Base-by-base conservation (phyloP, 2,888 invertebrate genomes). In the Morpho deidamia region DNA sequence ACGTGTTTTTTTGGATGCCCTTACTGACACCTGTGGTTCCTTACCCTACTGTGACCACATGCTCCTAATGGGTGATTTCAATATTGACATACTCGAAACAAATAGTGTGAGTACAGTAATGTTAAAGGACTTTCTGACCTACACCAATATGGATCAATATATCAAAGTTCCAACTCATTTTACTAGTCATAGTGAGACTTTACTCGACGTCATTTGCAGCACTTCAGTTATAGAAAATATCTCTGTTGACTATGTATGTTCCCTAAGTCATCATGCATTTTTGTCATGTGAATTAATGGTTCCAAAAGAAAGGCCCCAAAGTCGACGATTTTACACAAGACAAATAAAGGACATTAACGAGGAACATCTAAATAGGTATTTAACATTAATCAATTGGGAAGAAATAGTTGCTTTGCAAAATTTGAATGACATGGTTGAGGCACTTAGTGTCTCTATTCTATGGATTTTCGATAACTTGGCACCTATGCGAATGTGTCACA, bases 151-250 rank as follows among this genome's bases (percentile, higher is more conserved):
- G 7, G 8, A 1, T 7, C 45, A 55, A 11, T 8, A 12, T 9
- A 11, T 47, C 11, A 37, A 35, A 11, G 23, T 14, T 7, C 52
- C 58, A 0, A 58, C 58, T 8, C 58, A 58, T 14, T 55, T 55
- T 11, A 55, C 52, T 1, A 34, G 23, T 10, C 45, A 50, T 11
- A 47, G 50, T 5, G 41, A 11, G 3, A 55, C 58, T 10, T 7
- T 58, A 4, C 45, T 58, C 7, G 52, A 58, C 34, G 8, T 58
- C 1, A 34, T 55, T 4, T 55, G 55, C 12, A 50, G 49, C 0
- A 39, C 54, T 12, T 7, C 11, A 8, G 8, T 7, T 40, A 40
- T 40, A 9, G 7, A n/a, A n/a, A 7, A 40, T 7, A 40, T 40
- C 11, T 9, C 7, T 7, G 40, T 40, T 8, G 40, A 40, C 10